Evolutionary conservation across 2,113 vertebrate genomes (phyloP).

Genomic region (Tyto alba): DNA sequence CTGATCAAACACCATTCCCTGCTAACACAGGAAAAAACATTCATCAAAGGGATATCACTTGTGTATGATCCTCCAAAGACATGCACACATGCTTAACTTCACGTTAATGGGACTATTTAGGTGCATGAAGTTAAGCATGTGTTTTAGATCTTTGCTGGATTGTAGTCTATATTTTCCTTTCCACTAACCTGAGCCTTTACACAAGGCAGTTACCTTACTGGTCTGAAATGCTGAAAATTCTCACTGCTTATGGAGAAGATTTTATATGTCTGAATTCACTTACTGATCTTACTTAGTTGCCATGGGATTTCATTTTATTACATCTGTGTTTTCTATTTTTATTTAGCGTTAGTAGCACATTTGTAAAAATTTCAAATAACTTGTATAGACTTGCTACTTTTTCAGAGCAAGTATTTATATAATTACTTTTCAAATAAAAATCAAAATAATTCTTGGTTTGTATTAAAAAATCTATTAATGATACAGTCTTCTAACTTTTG

Average conservation of each 20-base stretch:
- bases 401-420: background rate
- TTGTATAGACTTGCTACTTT: background rate
- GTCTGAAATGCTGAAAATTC: constrained; percentile 16
- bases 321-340: background rate
- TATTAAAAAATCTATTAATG: background rate
- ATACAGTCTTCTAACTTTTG: background rate
- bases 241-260: background rate
- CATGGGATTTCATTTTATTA: background rate
- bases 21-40: constrained; percentile 55
- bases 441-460: background rate
- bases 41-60: constrained; percentile 53
- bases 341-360: background rate
- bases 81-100: constrained; percentile 37
- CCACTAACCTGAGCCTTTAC: background rate
- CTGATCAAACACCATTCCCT: constrained; percentile 41
- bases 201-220: background rate
- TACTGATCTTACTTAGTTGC: background rate
- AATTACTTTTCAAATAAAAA: background rate
- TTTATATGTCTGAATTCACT: constrained; percentile 4
- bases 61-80: constrained; percentile 31
- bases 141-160: constrained; percentile 43
- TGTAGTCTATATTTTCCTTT: constrained; percentile 23
- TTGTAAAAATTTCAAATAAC: background rate
- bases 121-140: constrained; percentile 49
- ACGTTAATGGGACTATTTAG: constrained; percentile 7